Base-by-base conservation (phyloP, 2,797 vertebrate species). In the Pempheris klunzingeri region DNA sequence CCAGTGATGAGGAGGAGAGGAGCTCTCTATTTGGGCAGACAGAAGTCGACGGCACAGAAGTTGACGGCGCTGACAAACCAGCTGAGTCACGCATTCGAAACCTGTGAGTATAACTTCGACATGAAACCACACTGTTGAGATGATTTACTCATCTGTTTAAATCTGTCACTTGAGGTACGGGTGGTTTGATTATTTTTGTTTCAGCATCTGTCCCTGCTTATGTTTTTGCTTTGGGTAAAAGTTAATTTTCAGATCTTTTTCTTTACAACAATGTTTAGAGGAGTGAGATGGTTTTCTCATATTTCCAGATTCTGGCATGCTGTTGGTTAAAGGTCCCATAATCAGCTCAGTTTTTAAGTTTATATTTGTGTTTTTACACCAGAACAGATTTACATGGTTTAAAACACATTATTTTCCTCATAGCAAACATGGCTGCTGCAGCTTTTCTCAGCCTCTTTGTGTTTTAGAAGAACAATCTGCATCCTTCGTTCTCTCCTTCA, bases 61-160 rank as follows among this genome's bases (percentile, higher is more conserved):
- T 86, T 1, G 94, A 96, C 78, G 90, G 89, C 32, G 81, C 86
- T 52, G 96, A 94, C 74, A 96, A 69, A 78, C 92, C 96, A 18
- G 73, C 95, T 0, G 96, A 96, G 39, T 99, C 98, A 82, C 97
- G 95, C 79, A 97, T 98, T 77, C 95, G 87, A 91, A 97, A 92
- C 86, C 94, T 99, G 98, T 99, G 93, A 96, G 98, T 97, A n/a
- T 0, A 61, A 14, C 30, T 38, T 72, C 6, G 10, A 22, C 13
- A 7, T 47, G 4, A 52, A 50, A 64, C 32, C 41, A 44, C 24
- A 52, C 7, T 43, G 20, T 41, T 46, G 17, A 44, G 2, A 46
- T 43, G 22, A 20, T 53, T 41, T n/a, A 15, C 43, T 49, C 32
- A 12, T 47, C 34, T 41, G 9, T 36, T 2, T 32, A 18, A 17